Percentiles rank a stretch among this genome's conserved stretches.
Conservation (phyloP, 2,797 vertebrate genomes). For the Enteromius mattozi region DNA sequence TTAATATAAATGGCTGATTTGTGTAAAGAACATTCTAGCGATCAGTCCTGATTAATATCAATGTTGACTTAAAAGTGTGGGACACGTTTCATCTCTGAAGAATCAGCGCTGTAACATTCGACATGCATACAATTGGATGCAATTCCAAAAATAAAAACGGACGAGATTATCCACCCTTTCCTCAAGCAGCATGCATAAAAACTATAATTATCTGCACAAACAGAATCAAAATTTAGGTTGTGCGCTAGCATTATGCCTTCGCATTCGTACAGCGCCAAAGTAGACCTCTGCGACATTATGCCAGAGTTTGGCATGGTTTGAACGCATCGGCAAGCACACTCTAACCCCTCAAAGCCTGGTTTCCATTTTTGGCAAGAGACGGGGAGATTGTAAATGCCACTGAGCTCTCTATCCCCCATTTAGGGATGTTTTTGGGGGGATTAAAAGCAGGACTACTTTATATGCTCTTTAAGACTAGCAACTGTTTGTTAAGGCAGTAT, state of each 20-base stretch:
- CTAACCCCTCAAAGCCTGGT: constrained; percentile 55
- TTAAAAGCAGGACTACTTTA: constrained; percentile 67
- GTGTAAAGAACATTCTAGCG: neutral
- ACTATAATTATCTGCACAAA: constrained; percentile 43
- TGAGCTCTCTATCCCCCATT: constrained; percentile 58
- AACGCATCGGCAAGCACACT: constrained; percentile 43
- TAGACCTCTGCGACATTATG: constrained; percentile 39
- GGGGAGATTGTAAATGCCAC: constrained; percentile 53
- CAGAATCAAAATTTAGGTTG: constrained; percentile 42
- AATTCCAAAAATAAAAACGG: constrained; percentile 36
- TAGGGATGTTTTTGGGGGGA: constrained; percentile 71
- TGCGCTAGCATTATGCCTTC: constrained; percentile 30
- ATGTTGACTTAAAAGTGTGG: neutral
- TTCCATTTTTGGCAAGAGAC: constrained; percentile 63
- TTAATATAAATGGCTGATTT: neutral
- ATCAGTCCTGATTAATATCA: neutral
- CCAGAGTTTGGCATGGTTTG: constrained; percentile 36
- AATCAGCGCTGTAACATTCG: neutral
- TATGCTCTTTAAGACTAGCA: constrained; percentile 69
- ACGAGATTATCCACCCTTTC: constrained; percentile 22
- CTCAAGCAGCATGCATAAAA: constrained; percentile 26
- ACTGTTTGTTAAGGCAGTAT: constrained; percentile 66
- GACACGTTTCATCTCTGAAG: constrained; percentile 17
- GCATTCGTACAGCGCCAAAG: constrained; percentile 20
- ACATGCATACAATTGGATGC: neutral